Evolutionary conservation across 2,888 invertebrate species (phyloP), one percentile per base, ranked within the genome.

Genomic region (Plebejus argus): DNA sequence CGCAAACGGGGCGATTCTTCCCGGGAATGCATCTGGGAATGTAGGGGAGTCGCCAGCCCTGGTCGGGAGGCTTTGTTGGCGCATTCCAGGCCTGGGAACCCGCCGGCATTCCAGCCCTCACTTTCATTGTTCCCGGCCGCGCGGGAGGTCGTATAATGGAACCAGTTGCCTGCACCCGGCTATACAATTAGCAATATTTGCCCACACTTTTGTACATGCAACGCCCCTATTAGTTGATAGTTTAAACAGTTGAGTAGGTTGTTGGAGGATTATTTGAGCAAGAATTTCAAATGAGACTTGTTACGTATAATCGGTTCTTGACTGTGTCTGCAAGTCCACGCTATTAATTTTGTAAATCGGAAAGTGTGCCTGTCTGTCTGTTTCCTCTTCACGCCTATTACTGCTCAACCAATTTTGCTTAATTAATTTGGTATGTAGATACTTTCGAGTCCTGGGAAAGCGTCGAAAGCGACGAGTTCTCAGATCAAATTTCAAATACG

Each of bases 51-150:
- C 1, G 15, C 6, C 66, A 33, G 66, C 66, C 66, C 66, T 66
- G 28, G 66, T 28, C 33, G 66, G 89, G 86, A 92, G 92, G 90
- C 93, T 93, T 92, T 92, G 93, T 93, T 92, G 91, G 90, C 92
- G 92, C 92, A 93, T 93, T 93, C 93, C 93, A 91, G 88, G 92
- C 92, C 92, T 93, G 93, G 93, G 93, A 92, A 92, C 92, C 90
- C 91, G 92, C 86, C 81, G 86, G 87, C 92, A 92, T 92, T 93
- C 93, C 91, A 89, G 90, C 89, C 90, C 91, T 92, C 93, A 93
- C 93, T 93, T 91, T 93, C 93, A 93, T 93, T 93, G 93, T 93
- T 91, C 92, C 90, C 87, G 85, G 88, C 92, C 88, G 92, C 85
- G 90, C 92, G 93, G 93, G 92, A 92, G 93, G 93, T 93, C 93